These are phyloP conservation scores for Nothocercus julius DNA, from an alignment of 2,113 vertebrate genomes.

Conservation along the genomic window DNA sequence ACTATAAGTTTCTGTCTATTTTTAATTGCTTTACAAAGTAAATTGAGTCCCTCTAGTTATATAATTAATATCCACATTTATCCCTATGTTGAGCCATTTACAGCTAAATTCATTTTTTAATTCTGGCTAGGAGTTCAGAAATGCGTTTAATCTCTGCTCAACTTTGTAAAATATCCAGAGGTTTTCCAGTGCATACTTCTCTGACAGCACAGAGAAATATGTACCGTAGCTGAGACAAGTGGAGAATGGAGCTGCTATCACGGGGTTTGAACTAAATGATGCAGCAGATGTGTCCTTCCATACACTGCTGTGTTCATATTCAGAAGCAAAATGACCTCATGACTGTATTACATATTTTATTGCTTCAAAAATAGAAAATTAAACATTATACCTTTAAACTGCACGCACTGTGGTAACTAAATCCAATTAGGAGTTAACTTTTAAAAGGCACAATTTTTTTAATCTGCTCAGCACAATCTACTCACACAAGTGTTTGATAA, in stretches of 20 bases:
- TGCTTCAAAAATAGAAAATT: background rate
- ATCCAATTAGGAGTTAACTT: background rate
- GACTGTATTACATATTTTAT: background rate
- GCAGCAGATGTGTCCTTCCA: background rate
- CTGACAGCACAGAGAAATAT: background rate
- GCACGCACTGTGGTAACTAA: too few species aligned
- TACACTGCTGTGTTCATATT: background rate
- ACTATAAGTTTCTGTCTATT: conserved; percentile 34
- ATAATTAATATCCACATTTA: conserved; percentile 43
- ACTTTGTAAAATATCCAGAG: background rate
- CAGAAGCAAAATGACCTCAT: background rate
- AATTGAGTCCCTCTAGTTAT: conserved; percentile 9
- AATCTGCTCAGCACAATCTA: background rate
- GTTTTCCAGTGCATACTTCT: background rate
- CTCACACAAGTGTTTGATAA: background rate
- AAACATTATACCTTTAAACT: background rate
- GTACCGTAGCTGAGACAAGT: background rate
- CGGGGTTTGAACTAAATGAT: background rate
- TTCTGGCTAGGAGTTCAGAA: background rate
- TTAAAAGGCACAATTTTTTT: background rate
- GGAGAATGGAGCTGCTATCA: background rate
- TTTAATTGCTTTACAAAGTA: conserved; percentile 55
- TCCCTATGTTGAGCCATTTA: background rate
- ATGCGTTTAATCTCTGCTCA: background rate
- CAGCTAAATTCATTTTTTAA: conserved; percentile 5